Evolutionary conservation across 2,797 vertebrate genomes (phyloP), one percentile per base, ranked within the genome.

Genomic region (Phyllotis vaccarum): DNA sequence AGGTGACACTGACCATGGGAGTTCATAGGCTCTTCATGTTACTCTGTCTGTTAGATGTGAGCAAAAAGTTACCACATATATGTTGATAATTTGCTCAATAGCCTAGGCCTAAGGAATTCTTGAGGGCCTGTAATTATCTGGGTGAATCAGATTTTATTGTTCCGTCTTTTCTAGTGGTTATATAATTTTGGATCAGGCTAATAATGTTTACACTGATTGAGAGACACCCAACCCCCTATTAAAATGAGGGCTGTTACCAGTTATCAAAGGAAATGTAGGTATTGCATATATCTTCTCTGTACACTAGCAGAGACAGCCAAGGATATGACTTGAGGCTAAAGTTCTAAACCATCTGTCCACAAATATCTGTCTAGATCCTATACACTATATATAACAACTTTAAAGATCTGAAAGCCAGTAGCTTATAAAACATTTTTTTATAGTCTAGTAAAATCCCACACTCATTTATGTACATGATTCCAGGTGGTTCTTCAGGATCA

Each of bases 391-490:
- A 46, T 43, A 86, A 90, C 70, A 89, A 16, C 49, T 89, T 90
- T 27, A 24, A 94, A 95, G 68, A 82, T 34, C 31, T 78, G 37
- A 86, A 91, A 86, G 70, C n/a, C n/a, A 54, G 21, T 54, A 72
- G 19, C 75, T 93, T 97, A 64, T 81, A 94, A 54, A 89, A 62
- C 43, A 34, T 0, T 86, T 92, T 92, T 96, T 60, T 95, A 93
- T 29, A 43, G n/a, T 91, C 92, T 91, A 91, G 11, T 91, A 29
- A 78, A 37, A 87, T 56, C 85, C 46, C 62, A 85, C 8, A 66
- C 82, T 56, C 91, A 49, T 78, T 88, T 74, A 86, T 76, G 34
- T 17, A 78, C 54, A 88, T 21, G 66, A 74, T 78, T 93, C 54
- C 34, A 93, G 91, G 66, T 82, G 27, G 37, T 70, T 58, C 93